These are phyloP conservation scores for Mythimna loreyi DNA, from an alignment of 2,888 invertebrate genomes.

Conservation along the genomic window DNA sequence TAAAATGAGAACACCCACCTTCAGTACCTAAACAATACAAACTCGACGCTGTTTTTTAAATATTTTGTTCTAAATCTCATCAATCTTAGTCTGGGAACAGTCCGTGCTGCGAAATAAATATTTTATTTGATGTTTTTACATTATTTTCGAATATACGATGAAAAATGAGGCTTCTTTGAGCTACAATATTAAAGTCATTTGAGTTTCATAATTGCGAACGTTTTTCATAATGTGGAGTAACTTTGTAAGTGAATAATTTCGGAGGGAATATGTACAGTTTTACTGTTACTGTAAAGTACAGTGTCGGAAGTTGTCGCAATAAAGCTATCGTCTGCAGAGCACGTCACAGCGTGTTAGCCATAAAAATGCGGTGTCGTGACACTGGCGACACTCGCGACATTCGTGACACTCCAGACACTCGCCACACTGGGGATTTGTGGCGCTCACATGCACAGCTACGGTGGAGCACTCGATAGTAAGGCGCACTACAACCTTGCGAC, in stretches of 20 bases:
- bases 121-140: slow-evolving; percentile 51
- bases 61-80: slow-evolving; percentile 50
- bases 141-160: slow-evolving; percentile 50
- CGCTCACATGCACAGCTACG: slow-evolving; percentile 42
- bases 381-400: neutral
- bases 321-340: slow-evolving; percentile 22
- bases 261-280: neutral
- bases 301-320: slow-evolving; percentile 9
- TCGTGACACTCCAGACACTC: slow-evolving; percentile 4
- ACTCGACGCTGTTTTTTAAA: slow-evolving; percentile 23
- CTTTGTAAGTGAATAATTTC: neutral
- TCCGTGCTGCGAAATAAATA: slow-evolving; percentile 43
- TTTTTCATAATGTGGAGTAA: neutral
- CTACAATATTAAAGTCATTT: slow-evolving; percentile 35
- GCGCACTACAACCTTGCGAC: slow-evolving; percentile 11
- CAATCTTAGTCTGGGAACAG: slow-evolving; percentile 48
- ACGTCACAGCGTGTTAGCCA: slow-evolving; percentile 14
- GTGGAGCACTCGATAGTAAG: slow-evolving; percentile 32
- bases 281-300: neutral
- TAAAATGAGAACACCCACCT: slow-evolving; percentile 36
- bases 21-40: slow-evolving; percentile 5
- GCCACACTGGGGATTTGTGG: slow-evolving; percentile 14
- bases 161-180: slow-evolving; percentile 43
- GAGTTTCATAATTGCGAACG: neutral
- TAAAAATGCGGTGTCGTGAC: slow-evolving; percentile 27